phyloP scores from a whole-genome alignment of 2,113 vertebrate genomes.

The Xiphorhynchus elegans region DNA sequence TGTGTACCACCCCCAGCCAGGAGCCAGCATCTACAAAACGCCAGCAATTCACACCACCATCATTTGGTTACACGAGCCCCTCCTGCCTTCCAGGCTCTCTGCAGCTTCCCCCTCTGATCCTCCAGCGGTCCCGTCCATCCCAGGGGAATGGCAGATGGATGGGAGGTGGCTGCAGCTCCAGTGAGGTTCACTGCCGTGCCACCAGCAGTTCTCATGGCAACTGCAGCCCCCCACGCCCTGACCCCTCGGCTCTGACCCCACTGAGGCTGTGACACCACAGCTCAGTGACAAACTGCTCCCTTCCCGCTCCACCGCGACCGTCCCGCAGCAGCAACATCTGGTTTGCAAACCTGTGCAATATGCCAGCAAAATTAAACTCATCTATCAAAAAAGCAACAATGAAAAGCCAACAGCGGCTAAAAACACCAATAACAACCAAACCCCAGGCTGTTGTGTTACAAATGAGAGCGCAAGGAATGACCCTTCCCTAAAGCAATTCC shows the following conservation, averaged over 20 bases:
- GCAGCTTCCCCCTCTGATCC: neutral
- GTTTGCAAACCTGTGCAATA: conserved; percentile 16
- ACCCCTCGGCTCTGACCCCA: neutral
- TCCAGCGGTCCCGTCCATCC: fast-evolving
- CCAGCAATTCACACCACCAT: neutral
- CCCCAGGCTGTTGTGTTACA: conserved; percentile 16
- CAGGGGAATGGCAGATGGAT: neutral
- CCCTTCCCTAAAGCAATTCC: neutral
- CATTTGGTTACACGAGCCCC: neutral
- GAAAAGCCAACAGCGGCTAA: conserved; percentile 11
- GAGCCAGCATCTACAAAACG: neutral
- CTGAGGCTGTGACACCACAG: fast-evolving
- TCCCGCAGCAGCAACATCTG: conserved; percentile 16
- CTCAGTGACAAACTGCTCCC: neutral
- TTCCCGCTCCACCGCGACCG: fast-evolving
- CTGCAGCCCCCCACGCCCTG: neutral
- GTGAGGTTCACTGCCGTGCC: fast-evolving
- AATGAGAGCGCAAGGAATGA: neutral
- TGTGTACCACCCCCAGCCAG: fast-evolving
- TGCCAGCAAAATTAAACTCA: conserved; percentile 58
- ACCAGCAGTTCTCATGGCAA: neutral
- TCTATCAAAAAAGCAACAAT: conserved; percentile 39
- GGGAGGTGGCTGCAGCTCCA: neutral
- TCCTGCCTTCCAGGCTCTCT: neutral
- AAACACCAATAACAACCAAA: conserved; percentile 38